Base-by-base conservation (phyloP, 2,113 vertebrate genomes). In the Holacanthus passer region DNA sequence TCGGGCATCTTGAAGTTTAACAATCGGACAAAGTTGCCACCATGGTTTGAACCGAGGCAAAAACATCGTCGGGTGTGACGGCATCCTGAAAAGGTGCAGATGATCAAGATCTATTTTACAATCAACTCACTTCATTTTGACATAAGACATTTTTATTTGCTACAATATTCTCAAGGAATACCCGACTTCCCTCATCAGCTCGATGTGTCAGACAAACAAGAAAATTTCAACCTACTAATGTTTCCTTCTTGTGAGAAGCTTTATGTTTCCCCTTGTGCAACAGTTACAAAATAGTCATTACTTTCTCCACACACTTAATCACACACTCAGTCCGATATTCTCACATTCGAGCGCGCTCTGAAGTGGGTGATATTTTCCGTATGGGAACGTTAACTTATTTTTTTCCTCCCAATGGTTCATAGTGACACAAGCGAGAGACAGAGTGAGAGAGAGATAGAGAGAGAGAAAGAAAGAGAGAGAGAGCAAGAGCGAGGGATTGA, bases 321-420 rank as follows among this genome's bases (percentile, higher is more conserved):
- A 73, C 32, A 58, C 32, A 65, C 52, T 78, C 67, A 47, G 27
- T 39, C 69, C 72, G 69, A 84, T 83, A 59, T 80, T 78, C 79
- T 82, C 80, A 89, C 67, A 87, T 79, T 85, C 2, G 19, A 65
- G 45, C 43, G 19, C 1, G 1, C 52, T 65, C 35, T 77, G 41
- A 70, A 83, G 85, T 88, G 84, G 80, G 83, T 87, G 86, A 82
- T 68, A 79, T 85, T 92, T 93, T 92, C 87, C 87, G 53, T 76
- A 64, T 27, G 48, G 86, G 83, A 88, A 86, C 83, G 41, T 81
- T 17, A 77, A 73, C 69, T 60, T 64, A 19, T 65, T 85, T 75
- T 78, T 83, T 82, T 77, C 85, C 83, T 66, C 62, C 55, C 52
- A 0, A 56, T 60, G 81, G 76, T 84, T 85, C 58, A 82, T 48